Evolutionary conservation across 1,140 invertebrate species (phyloP).

Genomic region (Lepeophtheirus salmonis): DNA sequence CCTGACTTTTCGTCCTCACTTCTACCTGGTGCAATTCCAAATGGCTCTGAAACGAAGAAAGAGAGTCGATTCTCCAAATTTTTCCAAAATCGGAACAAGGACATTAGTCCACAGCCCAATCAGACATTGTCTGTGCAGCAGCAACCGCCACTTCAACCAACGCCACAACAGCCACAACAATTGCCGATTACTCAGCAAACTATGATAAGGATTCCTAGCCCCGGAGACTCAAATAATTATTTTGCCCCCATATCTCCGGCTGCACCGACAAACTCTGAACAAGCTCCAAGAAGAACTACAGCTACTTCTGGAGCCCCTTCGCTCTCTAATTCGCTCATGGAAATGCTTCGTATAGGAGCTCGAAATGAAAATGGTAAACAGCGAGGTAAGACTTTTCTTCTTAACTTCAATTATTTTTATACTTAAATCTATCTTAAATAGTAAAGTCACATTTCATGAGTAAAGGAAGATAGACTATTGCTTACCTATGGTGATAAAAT

Average conservation of each 20-base stretch:
- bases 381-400: not conserved
- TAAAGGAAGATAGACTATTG: too few relatives aligned
- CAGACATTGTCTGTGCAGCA: not conserved
- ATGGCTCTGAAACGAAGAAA: conserved; percentile 9
- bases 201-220: conserved; percentile 30
- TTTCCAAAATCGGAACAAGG: conserved; percentile 29
- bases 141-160: not conserved
- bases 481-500: too few relatives aligned
- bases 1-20: not conserved
- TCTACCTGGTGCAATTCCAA: not conserved
- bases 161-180: not conserved
- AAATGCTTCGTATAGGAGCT: conserved; percentile 1
- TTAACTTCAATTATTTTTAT: not conserved
- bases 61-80: conserved; percentile 27
- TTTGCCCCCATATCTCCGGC: conserved; percentile 44
- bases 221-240: conserved; percentile 34
- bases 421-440: not conserved
- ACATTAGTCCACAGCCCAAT: not conserved
- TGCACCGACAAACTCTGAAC: conserved; percentile 19
- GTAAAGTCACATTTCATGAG: not conserved
- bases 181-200: too few relatives aligned
- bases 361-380: not conserved
- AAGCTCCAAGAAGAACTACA: conserved; percentile 26
- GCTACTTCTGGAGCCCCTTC: conserved; percentile 33
- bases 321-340: conserved; percentile 4